Evolutionary conservation across 1,140 invertebrate genomes (phyloP), one percentile per base, ranked within the genome.

Genomic region (Brachionus koreanus): DNA sequence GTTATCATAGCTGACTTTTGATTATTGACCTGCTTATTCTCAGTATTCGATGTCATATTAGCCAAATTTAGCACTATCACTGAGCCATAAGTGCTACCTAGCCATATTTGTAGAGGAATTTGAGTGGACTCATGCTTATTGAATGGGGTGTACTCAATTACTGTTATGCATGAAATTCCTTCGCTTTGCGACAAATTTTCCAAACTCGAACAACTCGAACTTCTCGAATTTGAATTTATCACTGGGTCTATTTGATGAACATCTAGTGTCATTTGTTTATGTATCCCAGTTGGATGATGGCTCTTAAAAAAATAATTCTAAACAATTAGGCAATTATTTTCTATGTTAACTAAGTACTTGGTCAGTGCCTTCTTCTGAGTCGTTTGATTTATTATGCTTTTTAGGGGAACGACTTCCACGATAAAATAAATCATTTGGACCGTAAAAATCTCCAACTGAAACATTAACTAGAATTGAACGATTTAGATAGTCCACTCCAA

Each of bases 401-500:
- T 86, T 84, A 6, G 83, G 75, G 33, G 85, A 92, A 91, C 82
- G 83, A 12, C 94, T 92, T 52, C 92, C 92, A 84, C 94, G 90
- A 85, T 94, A 94, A 88, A 94, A 95, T 23, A 94, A 94, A 89
- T 97, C 95, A 83, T 92, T 91, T 39, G 90, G 86, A 89, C 94
- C 94, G 90, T 97, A 97, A 83, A 98, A 91, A 88, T 97, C 94
- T 65, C 87, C 87, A 12, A 89, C 89, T 52, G 87, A 87, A 79
- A 90, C 85, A 88, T 95, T 96, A 84, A 95, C 90, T 84, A 98
- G 91, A 88, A 93, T 93, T 82, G 92, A 91, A 90, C 94, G 95
- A 89, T 97, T 95, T 86, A 95, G 91, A 88, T 95, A 93, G 90
- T 98, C 96, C 85, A 98, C 92, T 88, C 98, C 93, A 85, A 95